Evolutionary conservation across 2,113 vertebrate genomes (phyloP), one percentile per base, ranked within the genome.

Genomic region (Rafetus swinhoei): DNA sequence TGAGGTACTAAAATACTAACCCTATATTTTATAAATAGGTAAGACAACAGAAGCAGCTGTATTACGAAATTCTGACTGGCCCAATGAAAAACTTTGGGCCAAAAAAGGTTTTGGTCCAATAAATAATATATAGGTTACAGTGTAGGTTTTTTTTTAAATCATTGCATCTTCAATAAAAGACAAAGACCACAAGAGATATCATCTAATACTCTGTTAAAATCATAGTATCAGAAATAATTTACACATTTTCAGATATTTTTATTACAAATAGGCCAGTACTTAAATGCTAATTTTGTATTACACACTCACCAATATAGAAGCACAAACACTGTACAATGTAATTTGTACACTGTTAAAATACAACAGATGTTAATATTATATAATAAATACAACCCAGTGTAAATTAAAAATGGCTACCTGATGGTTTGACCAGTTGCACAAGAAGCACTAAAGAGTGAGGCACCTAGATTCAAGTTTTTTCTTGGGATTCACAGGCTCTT

Each of bases 261-360:
- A 65, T 27, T 35, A 92, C 59, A 94, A 92, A 69, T 53, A 89
- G 7, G 35, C 55, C 55, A 79, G 39, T 77, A 84, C 25, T 72
- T 72, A 90, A 89, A 32, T 35, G 29, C 29, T 89, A 39, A 27
- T 74, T 95, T 59, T 3, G 0, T 69, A 88, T 88, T 69, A 92
- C 85, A 57, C 89, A 45, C 62, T 92, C 50, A 81, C 50, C 1
- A 1, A 92, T 56, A n/a, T 59, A 77, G 45, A 82, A 77, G 39
- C 76, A 91, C 84, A 90, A 91, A 88, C 57, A 87, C 11, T 0
- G 35, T 83, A 95, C 92, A 82, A 32, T 74, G 29, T 74, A 50
- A 55, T 84, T 97, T 54, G 77, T 72, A 53, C 85, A 54, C 12
- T 95, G 25, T 62, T 93, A 90, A 95, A 95, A 82, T 74, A 84